Conservation (phyloP, 1,140 invertebrate genomes). For the Arion vulgaris region DNA sequence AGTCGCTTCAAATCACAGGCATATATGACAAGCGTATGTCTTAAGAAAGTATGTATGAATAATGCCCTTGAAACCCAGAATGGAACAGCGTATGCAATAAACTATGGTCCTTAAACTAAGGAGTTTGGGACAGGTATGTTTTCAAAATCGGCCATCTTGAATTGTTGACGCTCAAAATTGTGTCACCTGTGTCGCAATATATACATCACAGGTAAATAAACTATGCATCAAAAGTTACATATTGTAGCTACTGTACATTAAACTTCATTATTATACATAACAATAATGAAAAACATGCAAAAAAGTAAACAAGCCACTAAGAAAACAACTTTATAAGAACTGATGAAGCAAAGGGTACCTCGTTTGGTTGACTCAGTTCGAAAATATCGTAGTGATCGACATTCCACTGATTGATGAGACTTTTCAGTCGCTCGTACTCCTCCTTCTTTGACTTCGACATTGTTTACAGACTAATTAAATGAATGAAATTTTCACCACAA, state of each 20-base stretch:
- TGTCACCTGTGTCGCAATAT: neutral
- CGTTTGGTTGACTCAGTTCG: slow-evolving; percentile 96
- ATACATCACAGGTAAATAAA: neutral
- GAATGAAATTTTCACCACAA: neutral
- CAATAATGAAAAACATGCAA: neutral
- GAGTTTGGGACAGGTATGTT: neutral
- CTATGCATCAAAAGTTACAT: no score
- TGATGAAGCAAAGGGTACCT: slow-evolving; percentile 78
- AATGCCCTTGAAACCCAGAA: no score
- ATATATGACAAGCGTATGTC: no score
- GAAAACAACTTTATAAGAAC: no score
- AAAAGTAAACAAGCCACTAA: neutral
- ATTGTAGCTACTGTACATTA: no score
- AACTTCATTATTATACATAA: no score
- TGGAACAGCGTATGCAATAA: no score
- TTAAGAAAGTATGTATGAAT: no score
- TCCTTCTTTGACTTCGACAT: slow-evolving; percentile 42
- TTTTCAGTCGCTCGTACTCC: slow-evolving; percentile 57
- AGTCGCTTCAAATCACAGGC: neutral
- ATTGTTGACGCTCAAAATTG: slow-evolving; percentile 3
- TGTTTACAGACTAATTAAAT: slow-evolving; percentile 34
- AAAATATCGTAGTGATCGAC: slow-evolving; percentile 98
- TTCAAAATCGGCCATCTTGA: slow-evolving; percentile 1
- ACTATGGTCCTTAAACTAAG: no score
- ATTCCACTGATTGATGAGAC: slow-evolving; percentile 87